These are phyloP conservation scores for Caenorhabditis uteleia DNA, from an alignment of 2,888 invertebrate genomes.

Conservation along the genomic window DNA sequence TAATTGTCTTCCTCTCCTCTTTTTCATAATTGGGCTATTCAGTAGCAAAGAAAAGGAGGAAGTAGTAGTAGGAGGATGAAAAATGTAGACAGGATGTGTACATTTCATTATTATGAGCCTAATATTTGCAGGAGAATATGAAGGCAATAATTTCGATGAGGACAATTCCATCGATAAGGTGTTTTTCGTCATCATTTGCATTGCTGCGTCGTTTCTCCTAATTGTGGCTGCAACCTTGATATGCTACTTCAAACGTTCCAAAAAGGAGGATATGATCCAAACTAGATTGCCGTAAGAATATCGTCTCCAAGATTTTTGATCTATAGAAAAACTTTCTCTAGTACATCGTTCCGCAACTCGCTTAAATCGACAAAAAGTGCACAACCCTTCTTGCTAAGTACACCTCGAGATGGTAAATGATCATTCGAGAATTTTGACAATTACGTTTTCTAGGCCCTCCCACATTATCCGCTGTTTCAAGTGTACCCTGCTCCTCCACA, in stretches of 20 bases:
- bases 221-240: slow-evolving; percentile 45
- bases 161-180: slow-evolving; percentile 25
- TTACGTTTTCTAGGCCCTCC: slow-evolving; percentile 16
- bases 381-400: slow-evolving; percentile 49
- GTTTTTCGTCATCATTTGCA: slow-evolving; percentile 42
- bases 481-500: slow-evolving; percentile 38
- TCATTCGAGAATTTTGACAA: not conserved
- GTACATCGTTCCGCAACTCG: slow-evolving; percentile 48
- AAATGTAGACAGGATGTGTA: not conserved
- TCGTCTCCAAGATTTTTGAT: not conserved
- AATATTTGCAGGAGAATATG: slow-evolving; percentile 25
- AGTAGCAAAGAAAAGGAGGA: not conserved
- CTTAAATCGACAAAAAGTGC: slow-evolving; percentile 37
- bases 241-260: slow-evolving; percentile 49
- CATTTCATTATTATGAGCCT: not conserved
- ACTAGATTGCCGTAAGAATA: slow-evolving; percentile 34
- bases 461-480: slow-evolving; percentile 28
- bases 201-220: slow-evolving; percentile 44
- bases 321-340: too few species aligned
- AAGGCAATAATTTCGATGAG: slow-evolving; percentile 25
- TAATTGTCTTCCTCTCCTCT: too few species aligned
- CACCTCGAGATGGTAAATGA: slow-evolving; percentile 27
- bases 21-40: too few species aligned
- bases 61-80: not conserved
- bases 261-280: slow-evolving; percentile 38